These are phyloP conservation scores for Tupaia chinensis DNA, from an alignment of 2,113 vertebrate genomes.

Conservation along the genomic window DNA sequence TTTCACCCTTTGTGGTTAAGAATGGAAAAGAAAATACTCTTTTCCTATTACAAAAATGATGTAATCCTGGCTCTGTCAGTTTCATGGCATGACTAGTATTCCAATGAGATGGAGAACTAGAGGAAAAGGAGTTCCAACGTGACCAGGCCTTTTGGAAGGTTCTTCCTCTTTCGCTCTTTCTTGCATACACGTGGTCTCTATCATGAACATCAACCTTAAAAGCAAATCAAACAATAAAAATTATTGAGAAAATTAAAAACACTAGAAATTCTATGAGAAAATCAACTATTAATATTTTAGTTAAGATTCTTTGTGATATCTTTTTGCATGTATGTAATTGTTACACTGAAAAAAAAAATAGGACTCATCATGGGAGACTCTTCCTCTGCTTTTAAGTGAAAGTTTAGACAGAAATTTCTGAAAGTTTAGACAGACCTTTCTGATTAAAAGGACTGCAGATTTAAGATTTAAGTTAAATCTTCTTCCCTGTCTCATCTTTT, in stretches of 20 bases:
- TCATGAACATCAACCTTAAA: no score
- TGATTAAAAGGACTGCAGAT: not conserved
- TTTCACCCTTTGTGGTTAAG: not conserved
- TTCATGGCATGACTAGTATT: no score
- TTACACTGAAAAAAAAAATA: not conserved
- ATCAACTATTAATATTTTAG: not conserved
- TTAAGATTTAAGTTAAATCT: not conserved
- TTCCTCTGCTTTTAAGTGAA: not conserved
- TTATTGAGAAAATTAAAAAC: not conserved
- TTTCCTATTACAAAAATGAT: not conserved
- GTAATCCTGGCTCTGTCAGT: no score
- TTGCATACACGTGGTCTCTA: no score
- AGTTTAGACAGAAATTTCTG: not conserved
- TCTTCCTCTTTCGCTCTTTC: no score
- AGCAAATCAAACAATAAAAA: not conserved
- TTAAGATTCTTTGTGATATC: not conserved
- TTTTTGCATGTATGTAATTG: not conserved
- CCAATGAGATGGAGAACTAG: no score
- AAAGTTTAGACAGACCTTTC: not conserved
- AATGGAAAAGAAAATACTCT: not conserved
- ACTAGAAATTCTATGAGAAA: not conserved
- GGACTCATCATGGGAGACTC: not conserved
- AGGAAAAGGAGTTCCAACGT: no score
- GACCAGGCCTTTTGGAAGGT: no score
- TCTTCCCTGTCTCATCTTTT: not conserved